Base-by-base conservation (phyloP, 2,113 vertebrate genomes). In the Capricornis sumatraensis region DNA sequence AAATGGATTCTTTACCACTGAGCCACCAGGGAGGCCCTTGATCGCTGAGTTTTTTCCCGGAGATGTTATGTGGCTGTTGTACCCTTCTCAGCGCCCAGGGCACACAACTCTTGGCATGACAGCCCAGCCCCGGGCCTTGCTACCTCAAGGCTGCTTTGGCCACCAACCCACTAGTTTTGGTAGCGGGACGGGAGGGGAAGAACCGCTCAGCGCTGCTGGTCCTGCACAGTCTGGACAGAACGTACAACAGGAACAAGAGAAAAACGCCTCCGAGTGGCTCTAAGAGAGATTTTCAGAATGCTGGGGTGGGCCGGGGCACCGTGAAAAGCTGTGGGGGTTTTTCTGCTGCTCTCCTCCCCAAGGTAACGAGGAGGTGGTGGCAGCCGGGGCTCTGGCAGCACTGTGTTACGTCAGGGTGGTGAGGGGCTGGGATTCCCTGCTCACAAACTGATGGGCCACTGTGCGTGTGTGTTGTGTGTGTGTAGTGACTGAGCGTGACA, bases 401-500 rank as follows among this genome's bases (percentile, higher is more conserved):
- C 16, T 5, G 0, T 6, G 11, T 28, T 13, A 40, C 19, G 25
- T 53, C 78, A 47, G 30, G 81, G n/a, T 1, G 3, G 21, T 33
- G 58, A 57, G 28, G 47, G 47, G 33, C 33, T 28, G 16, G 21
- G 40, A 30, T 9, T n/a, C 60, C n/a, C 16, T 16, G 1, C 60
- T 45, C 23, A 27, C 36, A 53, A 3, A 19, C 15, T 7, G 23
- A 43, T 16, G 27, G 58, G 17, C 14, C 52, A 47, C 11, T 23
- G 36, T 30, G 52, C 7, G 0, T 8, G 25, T 12, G 7, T 3
- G 3, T 6, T 13, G 3, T 0, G 2, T 6, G 2, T 19, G 1
- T 17, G 8, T 4, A 14, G 33, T 2, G 23, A 82, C 25, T 28
- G 62, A 5, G 33, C 14, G 28, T 7, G 27, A 40, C 50, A 3